These are phyloP conservation scores for Drosophila pseudotakahashii DNA, from an alignment of 2,888 invertebrate genomes.

Conservation along the genomic window DNA sequence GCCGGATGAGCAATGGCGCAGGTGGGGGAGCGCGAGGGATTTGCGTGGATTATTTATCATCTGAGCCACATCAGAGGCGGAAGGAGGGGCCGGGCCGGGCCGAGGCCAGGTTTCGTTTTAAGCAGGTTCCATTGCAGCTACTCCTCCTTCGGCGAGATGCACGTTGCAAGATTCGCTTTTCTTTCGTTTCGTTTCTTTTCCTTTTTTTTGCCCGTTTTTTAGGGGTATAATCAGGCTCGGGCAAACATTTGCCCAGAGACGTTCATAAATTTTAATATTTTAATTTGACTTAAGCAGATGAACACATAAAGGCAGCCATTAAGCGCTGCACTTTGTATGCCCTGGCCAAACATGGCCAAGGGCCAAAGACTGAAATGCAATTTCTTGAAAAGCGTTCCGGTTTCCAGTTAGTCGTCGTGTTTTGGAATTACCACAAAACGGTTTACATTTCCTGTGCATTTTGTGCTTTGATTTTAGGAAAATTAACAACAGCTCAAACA, in stretches of 20 bases:
- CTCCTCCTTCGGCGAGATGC: slow-evolving; percentile 53
- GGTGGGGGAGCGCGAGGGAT: slow-evolving; percentile 52
- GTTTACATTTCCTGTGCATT: slow-evolving; percentile 79
- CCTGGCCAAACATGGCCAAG: slow-evolving; percentile 18
- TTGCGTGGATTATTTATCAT: slow-evolving; percentile 81
- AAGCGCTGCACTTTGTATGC: slow-evolving; percentile 54
- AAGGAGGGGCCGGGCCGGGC: slow-evolving; percentile 31
- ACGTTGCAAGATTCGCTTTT: slow-evolving; percentile 71
- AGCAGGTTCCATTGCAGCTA: slow-evolving; percentile 53
- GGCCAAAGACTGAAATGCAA: slow-evolving; percentile 41
- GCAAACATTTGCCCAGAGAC: slow-evolving; percentile 62
- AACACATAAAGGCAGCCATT: slow-evolving; percentile 73
- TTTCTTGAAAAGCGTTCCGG: slow-evolving; percentile 39
- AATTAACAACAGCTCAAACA: slow-evolving; percentile 79
- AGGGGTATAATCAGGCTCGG: slow-evolving; percentile 63
- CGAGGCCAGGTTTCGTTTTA: slow-evolving; percentile 65
- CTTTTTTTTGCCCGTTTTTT: background rate
- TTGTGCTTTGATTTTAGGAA: slow-evolving; percentile 79
- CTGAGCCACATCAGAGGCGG: slow-evolving; percentile 61
- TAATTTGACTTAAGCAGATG: slow-evolving; percentile 70
- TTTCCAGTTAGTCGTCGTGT: slow-evolving; percentile 45
- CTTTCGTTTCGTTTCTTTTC: slow-evolving; percentile 30
- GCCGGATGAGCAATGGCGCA: slow-evolving; percentile 79
- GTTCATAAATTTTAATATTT: slow-evolving; percentile 80
- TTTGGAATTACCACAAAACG: slow-evolving; percentile 60